These are phyloP conservation scores for Schizaphis graminum DNA, from an alignment of 2,888 invertebrate species.

Conservation along the genomic window DNA sequence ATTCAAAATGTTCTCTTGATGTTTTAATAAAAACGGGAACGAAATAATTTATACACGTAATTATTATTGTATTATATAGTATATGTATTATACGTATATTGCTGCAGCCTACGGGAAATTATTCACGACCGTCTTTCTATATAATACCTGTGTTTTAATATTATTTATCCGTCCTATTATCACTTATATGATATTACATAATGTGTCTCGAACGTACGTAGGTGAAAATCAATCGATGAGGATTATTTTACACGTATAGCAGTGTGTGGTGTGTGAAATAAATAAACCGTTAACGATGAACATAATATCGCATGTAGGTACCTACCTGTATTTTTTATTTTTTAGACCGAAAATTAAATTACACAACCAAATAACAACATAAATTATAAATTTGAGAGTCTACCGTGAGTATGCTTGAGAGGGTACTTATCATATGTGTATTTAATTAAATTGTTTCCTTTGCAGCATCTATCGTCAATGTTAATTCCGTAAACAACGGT, in stretches of 20 bases:
- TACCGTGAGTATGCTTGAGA: neutral
- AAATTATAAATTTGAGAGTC: neutral
- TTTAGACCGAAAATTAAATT: neutral
- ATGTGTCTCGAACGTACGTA: neutral
- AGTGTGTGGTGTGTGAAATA: neutral
- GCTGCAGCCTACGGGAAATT: constrained; percentile 6
- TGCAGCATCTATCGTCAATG: neutral
- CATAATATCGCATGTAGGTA: neutral
- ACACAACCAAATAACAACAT: neutral
- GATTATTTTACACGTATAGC: neutral
- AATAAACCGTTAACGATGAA: neutral
- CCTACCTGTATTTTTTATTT: neutral
- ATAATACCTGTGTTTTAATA: neutral
- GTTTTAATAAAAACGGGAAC: constrained; percentile 23
- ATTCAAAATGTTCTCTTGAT: constrained; percentile 14
- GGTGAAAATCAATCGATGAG: constrained; percentile 11
- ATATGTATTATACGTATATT: neutral
- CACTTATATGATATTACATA: neutral
- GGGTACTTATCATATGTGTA: neutral
- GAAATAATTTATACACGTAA: constrained; percentile 24
- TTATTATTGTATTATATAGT: neutral
- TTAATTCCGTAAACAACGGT: neutral
- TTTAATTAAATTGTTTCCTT: neutral
- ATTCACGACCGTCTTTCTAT: neutral
- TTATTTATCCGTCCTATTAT: neutral